Evolutionary conservation across 2,113 vertebrate genomes (phyloP).

Genomic region (Upupa epops): DNA sequence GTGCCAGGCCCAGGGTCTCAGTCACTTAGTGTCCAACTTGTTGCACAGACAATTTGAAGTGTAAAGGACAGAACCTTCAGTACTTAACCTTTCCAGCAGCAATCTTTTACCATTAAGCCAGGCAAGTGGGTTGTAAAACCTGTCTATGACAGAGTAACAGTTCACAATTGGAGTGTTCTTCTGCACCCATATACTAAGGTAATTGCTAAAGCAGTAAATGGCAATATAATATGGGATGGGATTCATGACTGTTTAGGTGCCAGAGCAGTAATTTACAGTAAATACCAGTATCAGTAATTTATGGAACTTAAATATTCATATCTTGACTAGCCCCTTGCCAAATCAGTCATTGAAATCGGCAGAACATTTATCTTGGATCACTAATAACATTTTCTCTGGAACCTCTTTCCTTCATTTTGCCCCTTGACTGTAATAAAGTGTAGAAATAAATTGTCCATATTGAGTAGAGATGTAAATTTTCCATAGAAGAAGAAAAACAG

Average conservation of each 20-base stretch:
- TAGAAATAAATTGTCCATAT: background rate
- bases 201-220: conserved; percentile 11
- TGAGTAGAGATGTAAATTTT: background rate
- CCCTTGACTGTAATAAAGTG: background rate
- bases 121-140: conserved; percentile 19
- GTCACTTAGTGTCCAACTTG: background rate
- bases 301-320: background rate
- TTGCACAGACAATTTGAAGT: background rate
- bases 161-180: background rate
- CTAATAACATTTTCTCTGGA: background rate
- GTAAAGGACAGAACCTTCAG: background rate
- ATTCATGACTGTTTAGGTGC: background rate
- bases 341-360: background rate
- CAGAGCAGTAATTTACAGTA: background rate
- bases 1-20: background rate
- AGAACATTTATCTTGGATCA: background rate
- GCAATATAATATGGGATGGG: background rate
- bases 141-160: background rate
- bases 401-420: background rate
- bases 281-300: background rate
- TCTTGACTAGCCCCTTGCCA: background rate
- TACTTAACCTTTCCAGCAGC: background rate
- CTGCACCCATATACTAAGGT: background rate
- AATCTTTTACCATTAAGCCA: background rate
- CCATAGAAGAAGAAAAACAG: background rate